These are phyloP conservation scores for Bradypodion ventrale DNA, from an alignment of 2,797 vertebrate genomes.

Conservation along the genomic window DNA sequence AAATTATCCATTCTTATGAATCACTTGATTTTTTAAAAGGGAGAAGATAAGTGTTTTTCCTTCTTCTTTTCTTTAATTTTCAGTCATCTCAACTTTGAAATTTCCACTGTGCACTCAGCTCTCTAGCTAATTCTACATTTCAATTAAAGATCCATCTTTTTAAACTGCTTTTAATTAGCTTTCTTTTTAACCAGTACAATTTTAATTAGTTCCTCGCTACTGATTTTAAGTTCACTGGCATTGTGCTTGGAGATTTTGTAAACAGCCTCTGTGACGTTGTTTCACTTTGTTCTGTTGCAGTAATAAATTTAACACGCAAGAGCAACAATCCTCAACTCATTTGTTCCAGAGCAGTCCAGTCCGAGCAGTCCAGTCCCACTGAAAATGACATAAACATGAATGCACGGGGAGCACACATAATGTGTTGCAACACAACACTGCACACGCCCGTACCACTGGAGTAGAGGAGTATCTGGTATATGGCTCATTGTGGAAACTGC, in stretches of 20 bases:
- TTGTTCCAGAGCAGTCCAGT: not conserved
- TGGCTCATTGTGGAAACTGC: not conserved
- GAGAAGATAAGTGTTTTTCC: conserved; percentile 4
- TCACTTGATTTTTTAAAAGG: conserved; percentile 13
- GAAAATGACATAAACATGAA: not conserved
- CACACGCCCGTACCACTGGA: not conserved
- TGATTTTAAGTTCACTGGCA: conserved; percentile 57
- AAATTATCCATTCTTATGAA: conserved; percentile 8
- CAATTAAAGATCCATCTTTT: conserved; percentile 50
- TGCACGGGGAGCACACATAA: not conserved
- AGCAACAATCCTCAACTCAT: not conserved
- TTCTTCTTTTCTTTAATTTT: not conserved
- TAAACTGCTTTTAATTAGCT: conserved; percentile 64
- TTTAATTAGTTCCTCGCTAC: conserved; percentile 61
- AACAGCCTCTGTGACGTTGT: conserved; percentile 18
- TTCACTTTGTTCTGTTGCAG: not conserved
- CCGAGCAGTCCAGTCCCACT: not conserved
- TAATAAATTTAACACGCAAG: conserved; percentile 4
- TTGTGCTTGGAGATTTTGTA: conserved; percentile 38
- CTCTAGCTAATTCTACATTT: conserved; percentile 51
- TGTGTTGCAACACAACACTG: not conserved
- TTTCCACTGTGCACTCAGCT: conserved; percentile 39
- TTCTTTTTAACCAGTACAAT: conserved; percentile 50
- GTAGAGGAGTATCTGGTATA: not conserved
- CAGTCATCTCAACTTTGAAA: conserved; percentile 19